Base-by-base conservation (phyloP, 2,113 vertebrate species). In the Sceloporus undulatus region DNA sequence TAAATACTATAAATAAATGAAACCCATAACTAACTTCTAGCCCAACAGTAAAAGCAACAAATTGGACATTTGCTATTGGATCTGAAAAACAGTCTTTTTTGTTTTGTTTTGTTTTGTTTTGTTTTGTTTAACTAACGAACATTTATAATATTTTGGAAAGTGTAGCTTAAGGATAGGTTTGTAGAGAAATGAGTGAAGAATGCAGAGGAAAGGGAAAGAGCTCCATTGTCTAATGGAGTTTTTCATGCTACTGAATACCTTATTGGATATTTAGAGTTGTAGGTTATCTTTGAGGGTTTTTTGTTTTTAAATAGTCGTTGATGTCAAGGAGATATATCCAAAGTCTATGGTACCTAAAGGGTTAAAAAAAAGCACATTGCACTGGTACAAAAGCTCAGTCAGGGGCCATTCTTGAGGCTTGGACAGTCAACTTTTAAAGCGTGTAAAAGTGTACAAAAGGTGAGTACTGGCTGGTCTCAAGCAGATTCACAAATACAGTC, bases 401-500 rank as follows among this genome's bases (percentile, higher is more conserved):
- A 97, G 96, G 96, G 74, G 95, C 96, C 96, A 95, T 93, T 95
- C 96, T 96, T 96, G 96, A 97, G 94, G 95, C 96, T 94, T 95
- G 97, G 97, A 96, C 92, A 96, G 96, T 97, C 96, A 95, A 96
- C 96, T 93, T 92, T 83, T 84, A 84, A 94, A 97, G 96, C 94
- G 91, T 88, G 90, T 91, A 94, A 94, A 95, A 97, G 94, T 96
- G 92, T 95, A 89, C 91, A 42, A 65, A 95, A 99, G 98, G 98
- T 99, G 98, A 99, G 98, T 99, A 97, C 96, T 89, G 93, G 91
- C 96, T 96, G 93, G 95, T 96, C 96, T 96, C 94, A 91, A 96
- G 96, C 92, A 40, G 86, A 94, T 96, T 97, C 97, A 97, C 96
- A 96, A 92, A 96, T 88, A 96, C 97, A 96, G 96, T 96, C 97